These are phyloP conservation scores for Cydia splendana DNA, from an alignment of 1,140 invertebrate genomes.

Conservation along the genomic window DNA sequence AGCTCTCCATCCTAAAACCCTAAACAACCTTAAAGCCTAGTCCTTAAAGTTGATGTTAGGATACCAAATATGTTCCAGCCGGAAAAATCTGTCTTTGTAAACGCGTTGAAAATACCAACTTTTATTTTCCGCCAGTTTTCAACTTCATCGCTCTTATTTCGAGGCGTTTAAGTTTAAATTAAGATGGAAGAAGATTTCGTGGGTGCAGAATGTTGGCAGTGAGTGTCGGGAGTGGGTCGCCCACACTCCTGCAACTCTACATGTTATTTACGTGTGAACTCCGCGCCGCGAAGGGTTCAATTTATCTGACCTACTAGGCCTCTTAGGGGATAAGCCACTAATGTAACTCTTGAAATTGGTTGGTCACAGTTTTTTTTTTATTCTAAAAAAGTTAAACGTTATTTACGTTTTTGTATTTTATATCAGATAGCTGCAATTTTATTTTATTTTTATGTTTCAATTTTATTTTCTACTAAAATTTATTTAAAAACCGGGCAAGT, in stretches of 20 bases:
- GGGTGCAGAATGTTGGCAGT: not conserved
- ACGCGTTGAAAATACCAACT: slow-evolving; percentile 12
- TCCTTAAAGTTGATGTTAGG: not conserved
- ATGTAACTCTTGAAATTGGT: slow-evolving; percentile 67
- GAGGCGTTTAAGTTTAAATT: slow-evolving; percentile 6
- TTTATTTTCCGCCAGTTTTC: not conserved
- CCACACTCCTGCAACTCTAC: slow-evolving; percentile 65
- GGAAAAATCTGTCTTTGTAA: slow-evolving; percentile 33
- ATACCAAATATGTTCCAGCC: not conserved
- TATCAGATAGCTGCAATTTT: slow-evolving; percentile 43
- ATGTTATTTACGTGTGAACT: slow-evolving; percentile 80
- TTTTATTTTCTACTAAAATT: too few relatives aligned
- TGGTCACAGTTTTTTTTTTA: slow-evolving; percentile 43
- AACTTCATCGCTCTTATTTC: not conserved
- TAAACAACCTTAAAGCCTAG: not conserved
- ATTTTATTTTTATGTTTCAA: not conserved
- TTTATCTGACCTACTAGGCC: slow-evolving; percentile 79
- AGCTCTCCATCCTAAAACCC: slow-evolving; percentile 14
- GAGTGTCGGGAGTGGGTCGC: slow-evolving; percentile 39
- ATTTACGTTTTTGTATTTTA: too few relatives aligned
- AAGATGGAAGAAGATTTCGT: not conserved
- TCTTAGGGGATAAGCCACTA: slow-evolving; percentile 56
- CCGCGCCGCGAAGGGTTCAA: slow-evolving; percentile 75
- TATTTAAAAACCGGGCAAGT: too few relatives aligned
- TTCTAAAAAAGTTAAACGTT: slow-evolving; percentile 4